Evolutionary conservation across 2,888 invertebrate genomes (phyloP).

Genomic region (Drosophila rellima): DNA sequence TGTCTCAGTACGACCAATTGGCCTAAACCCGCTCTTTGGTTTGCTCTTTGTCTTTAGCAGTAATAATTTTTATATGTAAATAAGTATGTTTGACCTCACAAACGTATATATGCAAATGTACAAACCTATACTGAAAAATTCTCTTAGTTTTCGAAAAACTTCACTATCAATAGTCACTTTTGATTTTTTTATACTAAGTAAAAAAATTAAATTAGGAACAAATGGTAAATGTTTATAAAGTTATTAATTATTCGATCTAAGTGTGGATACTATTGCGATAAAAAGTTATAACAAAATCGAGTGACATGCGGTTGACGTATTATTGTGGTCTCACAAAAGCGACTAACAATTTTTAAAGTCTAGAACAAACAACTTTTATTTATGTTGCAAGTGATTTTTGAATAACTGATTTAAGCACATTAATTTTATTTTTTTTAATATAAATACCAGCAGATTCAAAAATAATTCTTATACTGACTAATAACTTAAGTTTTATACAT

Average conservation of each 20-base stretch:
- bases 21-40: slow-evolving; percentile 27
- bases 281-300: slow-evolving; percentile 38
- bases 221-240: slow-evolving; percentile 9
- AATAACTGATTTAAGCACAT: not conserved
- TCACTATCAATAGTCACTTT: slow-evolving; percentile 22
- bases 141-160: slow-evolving; percentile 12
- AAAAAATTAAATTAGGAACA: slow-evolving; percentile 31
- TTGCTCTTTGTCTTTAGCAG: slow-evolving; percentile 29
- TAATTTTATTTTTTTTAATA: slow-evolving; percentile 1
- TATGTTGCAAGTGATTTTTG: slow-evolving; percentile 7
- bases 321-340: slow-evolving; percentile 17
- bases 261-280: slow-evolving; percentile 34
- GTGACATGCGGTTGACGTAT: slow-evolving; percentile 35
- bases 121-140: not conserved
- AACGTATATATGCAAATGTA: not conserved
- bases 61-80: not conserved
- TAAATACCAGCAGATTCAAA: slow-evolving; percentile 9
- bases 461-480: slow-evolving; percentile 30
- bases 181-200: slow-evolving; percentile 46
- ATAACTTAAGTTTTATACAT: slow-evolving; percentile 9
- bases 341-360: slow-evolving; percentile 7
- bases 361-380: not conserved
- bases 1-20: slow-evolving; percentile 37
- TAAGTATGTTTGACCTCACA: not conserved
- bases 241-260: slow-evolving; percentile 20